Evolutionary conservation across 2,113 vertebrate species (phyloP), one percentile per base, ranked within the genome.

Genomic region (Chascanopsetta lugubris): DNA sequence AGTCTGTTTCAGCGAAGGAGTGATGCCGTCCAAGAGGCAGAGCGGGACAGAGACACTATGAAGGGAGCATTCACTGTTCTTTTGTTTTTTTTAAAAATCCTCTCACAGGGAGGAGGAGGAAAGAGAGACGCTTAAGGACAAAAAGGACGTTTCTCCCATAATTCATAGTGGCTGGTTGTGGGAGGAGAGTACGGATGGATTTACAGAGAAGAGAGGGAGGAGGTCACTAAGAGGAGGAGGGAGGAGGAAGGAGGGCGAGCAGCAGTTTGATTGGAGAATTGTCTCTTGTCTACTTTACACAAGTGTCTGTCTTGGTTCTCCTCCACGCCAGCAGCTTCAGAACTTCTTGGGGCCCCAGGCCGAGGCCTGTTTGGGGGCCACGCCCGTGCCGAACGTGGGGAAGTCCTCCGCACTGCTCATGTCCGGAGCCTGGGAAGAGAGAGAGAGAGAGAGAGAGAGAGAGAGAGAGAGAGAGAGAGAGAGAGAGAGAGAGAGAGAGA

Each of bases 341-440:
- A 93, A 92, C 79, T 94, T 94, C 86, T 93, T 94, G 63, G 93
- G 93, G 1, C 93, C 93, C 93, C 93, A 94, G 57, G 89, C 93
- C 0, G 93, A 93, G 1, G 85, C 77, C 67, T 93, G 92, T 76
- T 93, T 94, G n/a, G 91, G 92, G 36, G 92, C 88, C 61, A 93
- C 87, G 0, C 88, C 86, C 0, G 89, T 84, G 27, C 93, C 93
- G 1, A 94, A 94, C 0, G 91, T 92, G 18, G 93, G 93, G 83
- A 94, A 94, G 25, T 94, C 93, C 79, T 94, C 93, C 0, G 93
- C 91, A 0, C 93, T 94, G 90, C 91, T 94, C 92, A 94, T 89
- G 56, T 94, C 93, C 0, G 93, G 93, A 57, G 93, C 93, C 93
- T 94, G 81, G 12, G n/a, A n/a, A n/a, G n/a, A n/a, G n/a, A n/a